Conservation (phyloP, 2,113 vertebrate species). For the Podarcis cretensis region DNA sequence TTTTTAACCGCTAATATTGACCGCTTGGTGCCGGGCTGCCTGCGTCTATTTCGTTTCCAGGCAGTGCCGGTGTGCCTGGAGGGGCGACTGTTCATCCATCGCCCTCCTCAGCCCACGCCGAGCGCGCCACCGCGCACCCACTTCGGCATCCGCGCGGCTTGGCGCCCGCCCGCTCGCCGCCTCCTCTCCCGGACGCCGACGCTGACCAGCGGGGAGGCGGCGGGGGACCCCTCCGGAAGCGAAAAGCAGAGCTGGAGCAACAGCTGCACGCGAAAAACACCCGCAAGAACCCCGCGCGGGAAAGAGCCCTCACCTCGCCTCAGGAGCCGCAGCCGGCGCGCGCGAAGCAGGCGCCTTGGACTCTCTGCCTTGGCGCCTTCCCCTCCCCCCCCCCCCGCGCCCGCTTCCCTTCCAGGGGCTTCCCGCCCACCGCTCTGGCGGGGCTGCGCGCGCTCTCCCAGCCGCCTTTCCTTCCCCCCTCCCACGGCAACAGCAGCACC, state of each 20-base stretch:
- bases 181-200: too few relatives aligned
- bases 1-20: too few relatives aligned
- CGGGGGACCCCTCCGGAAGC: not conserved
- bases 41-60: too few relatives aligned
- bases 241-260: not conserved
- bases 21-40: too few relatives aligned
- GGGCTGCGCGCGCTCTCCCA: not conserved
- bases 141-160: not conserved
- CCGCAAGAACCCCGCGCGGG: not conserved
- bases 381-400: not conserved
- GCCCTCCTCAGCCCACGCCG: too few relatives aligned
- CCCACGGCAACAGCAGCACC: not conserved
- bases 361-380: not conserved
- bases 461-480: not conserved
- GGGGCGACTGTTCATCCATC: too few relatives aligned
- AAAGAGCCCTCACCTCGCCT: not conserved
- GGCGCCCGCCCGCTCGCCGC: not conserved
- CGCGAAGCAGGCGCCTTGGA: not conserved
- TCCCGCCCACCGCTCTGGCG: conserved; percentile 14
- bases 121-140: too few relatives aligned
- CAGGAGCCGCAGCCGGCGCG: not conserved
- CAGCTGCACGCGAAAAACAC: not conserved
- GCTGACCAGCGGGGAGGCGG: too few relatives aligned
- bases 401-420: not conserved
- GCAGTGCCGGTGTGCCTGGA: too few relatives aligned